A percentile compares a stretch with the other conserved stretches of the same genome.
phyloP scores from a whole-genome alignment of 2,888 invertebrate species.

The Rosalia funebris region DNA sequence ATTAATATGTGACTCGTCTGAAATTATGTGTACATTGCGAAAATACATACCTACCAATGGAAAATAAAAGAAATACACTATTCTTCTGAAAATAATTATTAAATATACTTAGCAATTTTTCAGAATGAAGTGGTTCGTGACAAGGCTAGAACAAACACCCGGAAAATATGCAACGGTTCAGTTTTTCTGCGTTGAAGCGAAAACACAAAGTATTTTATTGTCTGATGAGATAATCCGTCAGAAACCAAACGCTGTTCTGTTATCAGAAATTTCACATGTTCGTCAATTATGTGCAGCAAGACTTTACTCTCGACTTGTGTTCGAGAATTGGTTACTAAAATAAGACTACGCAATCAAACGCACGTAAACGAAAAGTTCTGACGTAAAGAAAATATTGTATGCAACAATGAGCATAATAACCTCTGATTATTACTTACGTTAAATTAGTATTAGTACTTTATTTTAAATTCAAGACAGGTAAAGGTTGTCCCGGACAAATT shows the following conservation, averaged over 20 bases:
- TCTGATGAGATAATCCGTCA: not conserved
- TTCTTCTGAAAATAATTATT: too few species aligned
- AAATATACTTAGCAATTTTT: too few species aligned
- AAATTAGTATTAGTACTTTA: slow-evolving; percentile 22
- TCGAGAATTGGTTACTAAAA: not conserved
- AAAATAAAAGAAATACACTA: too few species aligned
- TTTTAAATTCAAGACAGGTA: slow-evolving; percentile 41
- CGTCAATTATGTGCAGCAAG: not conserved
- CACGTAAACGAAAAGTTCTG: not conserved
- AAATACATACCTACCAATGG: too few species aligned
- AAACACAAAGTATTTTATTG: slow-evolving; percentile 10
- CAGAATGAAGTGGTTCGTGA: too few species aligned
- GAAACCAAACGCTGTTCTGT: not conserved
- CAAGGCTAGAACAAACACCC: not conserved
- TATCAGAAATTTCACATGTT: slow-evolving; percentile 1
- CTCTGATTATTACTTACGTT: slow-evolving; percentile 35
- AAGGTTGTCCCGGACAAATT: slow-evolving; percentile 28
- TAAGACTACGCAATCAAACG: not conserved
- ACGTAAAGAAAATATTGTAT: slow-evolving; percentile 20
- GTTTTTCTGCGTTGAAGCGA: not conserved
- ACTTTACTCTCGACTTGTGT: not conserved
- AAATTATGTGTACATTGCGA: too few species aligned
- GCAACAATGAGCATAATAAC: slow-evolving; percentile 46
- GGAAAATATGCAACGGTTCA: not conserved
- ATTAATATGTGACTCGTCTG: too few species aligned